Base-by-base conservation (phyloP, 2,888 invertebrate species). In the Glomeris marginata region DNA sequence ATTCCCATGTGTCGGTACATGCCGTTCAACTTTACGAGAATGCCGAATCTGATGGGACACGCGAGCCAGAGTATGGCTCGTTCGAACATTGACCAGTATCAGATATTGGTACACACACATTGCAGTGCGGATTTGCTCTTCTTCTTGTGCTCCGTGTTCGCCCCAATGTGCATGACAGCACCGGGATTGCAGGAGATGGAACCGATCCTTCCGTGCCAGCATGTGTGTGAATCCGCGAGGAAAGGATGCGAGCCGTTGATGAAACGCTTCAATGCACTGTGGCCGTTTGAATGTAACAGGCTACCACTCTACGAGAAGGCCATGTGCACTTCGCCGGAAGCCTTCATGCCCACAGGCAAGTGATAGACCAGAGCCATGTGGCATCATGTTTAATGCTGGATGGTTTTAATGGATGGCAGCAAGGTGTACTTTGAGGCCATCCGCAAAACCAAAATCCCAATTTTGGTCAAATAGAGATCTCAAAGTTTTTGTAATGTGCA, bases 101-200 rank as follows among this genome's bases (percentile, higher is more conserved):
- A 78, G 62, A 80, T 78, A 1, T 72, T 88, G 53, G 75, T 88
- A 49, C 76, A 82, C 57, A 79, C 80, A 61, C 79, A 81, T 47
- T 90, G 90, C 64, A 86, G 86, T 3, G 72, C 76, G 51, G 81
- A 85, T 62, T 76, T 86, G 40, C 77, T 83, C 58, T 84, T 91
- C 67, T 81, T 91, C 63, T 76, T 92, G 54, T 92, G 91, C 71
- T 84, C 88, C 15, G 81, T 90, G 47, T 85, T 85, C 67, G 84
- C 85, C 10, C 91, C 91, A 36, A 81, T 92, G 66, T 92, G 91
- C 69, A 85, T 87, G 33, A 28, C 28, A 28, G 28, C 28, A 8
- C 28, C 28, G 8, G 28, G 28, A 28, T 83, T 84, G 62, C 81
- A 86, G 66, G 82, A 85, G 55, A 78, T 81, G 22, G 81, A 81